Conservation (phyloP, 1,140 invertebrate species). For the Aradophagus sp. region DNA sequence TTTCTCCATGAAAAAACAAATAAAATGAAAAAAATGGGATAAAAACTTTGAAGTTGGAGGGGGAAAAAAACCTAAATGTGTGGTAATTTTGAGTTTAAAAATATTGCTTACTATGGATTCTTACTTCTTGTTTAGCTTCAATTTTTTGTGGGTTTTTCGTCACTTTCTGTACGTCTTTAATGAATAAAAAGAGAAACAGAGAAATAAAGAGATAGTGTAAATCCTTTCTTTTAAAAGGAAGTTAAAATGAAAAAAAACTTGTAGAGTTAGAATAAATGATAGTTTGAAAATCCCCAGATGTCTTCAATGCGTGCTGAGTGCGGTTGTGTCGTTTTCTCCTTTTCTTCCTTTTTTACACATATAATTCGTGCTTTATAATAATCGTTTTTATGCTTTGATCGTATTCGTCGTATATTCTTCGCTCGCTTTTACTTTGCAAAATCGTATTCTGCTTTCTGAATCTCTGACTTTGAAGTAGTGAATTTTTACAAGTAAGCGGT, state of each 20-base stretch:
- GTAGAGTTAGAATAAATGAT: conserved; percentile 69
- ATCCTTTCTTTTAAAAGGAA: conserved; percentile 68
- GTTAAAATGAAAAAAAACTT: conserved; percentile 68
- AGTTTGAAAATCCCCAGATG: conserved; percentile 88
- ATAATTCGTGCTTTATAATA: conserved; percentile 67
- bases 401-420: conserved; percentile 61
- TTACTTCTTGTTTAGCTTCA: no score
- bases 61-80: no score
- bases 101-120: no score
- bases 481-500: conserved; percentile 74
- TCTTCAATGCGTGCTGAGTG: conserved; percentile 92
- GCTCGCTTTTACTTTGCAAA: conserved; percentile 32
- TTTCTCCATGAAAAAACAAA: not conserved
- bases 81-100: no score
- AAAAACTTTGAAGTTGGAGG: conserved; percentile 56
- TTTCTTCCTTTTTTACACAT: no score
- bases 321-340: conserved; percentile 81
- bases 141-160: conserved; percentile 9
- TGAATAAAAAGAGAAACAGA: conserved; percentile 13
- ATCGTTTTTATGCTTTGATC: conserved; percentile 54
- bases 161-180: conserved; percentile 29
- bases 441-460: conserved; percentile 44
- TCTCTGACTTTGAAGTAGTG: conserved; percentile 77
- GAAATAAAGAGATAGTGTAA: conserved; percentile 30
- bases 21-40: conserved; percentile 63